Evolutionary conservation across 2,888 invertebrate species (phyloP).

Genomic region (Darwinula stevensoni): DNA sequence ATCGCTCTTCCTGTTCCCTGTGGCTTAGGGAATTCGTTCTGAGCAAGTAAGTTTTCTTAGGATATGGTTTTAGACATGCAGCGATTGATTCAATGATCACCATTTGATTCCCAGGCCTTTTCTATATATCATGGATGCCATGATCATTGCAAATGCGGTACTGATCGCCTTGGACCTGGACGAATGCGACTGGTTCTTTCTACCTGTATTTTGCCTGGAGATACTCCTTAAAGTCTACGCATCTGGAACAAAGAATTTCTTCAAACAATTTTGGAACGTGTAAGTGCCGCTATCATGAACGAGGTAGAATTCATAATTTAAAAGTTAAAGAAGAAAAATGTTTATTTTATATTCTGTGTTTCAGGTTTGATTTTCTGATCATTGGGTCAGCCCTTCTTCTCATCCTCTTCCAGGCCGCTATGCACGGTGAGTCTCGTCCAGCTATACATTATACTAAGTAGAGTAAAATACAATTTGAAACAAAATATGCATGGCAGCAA

Average conservation of each 20-base stretch:
- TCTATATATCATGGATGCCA: conserved; percentile 17
- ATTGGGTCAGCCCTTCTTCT: conserved; percentile 16
- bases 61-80: too few species aligned
- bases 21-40: conserved; percentile 13
- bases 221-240: conserved; percentile 18
- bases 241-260: conserved; percentile 16
- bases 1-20: conserved; percentile 13
- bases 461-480: too few species aligned
- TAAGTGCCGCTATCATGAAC: too few species aligned
- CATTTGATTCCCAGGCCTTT: conserved; percentile 18
- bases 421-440: too few species aligned
- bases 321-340: too few species aligned
- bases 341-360: too few species aligned
- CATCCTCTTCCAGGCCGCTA: conserved; percentile 11
- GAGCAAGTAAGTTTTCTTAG: conserved; percentile 16
- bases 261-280: conserved; percentile 18
- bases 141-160: conserved; percentile 19
- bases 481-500: too few species aligned
- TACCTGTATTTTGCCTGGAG: conserved; percentile 17
- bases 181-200: conserved; percentile 18
- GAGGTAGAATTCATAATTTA: too few species aligned
- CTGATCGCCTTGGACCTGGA: conserved; percentile 15
- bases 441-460: too few species aligned
- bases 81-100: conserved; percentile 17
- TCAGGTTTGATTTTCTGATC: conserved; percentile 19